These are phyloP conservation scores for Drosophila bocqueti DNA, from an alignment of 1,140 invertebrate genomes.

Conservation along the genomic window DNA sequence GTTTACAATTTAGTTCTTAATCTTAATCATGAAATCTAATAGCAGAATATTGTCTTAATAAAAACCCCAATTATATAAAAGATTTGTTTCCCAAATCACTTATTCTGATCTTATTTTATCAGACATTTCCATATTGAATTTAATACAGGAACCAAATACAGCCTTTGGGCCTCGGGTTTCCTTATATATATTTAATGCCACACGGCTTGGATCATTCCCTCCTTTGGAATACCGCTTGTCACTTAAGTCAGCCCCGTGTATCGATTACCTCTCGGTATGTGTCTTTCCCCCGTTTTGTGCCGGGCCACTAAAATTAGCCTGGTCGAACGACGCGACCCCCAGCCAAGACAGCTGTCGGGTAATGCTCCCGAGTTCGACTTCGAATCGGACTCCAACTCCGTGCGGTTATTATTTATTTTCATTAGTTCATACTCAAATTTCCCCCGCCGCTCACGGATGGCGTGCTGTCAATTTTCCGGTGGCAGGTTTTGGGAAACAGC, in stretches of 20 bases:
- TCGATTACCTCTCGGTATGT: constrained; percentile 60
- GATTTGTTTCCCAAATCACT: not conserved
- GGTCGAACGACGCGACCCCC: constrained; percentile 46
- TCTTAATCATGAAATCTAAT: not conserved
- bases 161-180: constrained; percentile 5
- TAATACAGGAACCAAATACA: not conserved
- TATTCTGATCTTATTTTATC: not conserved
- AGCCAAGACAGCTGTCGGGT: constrained; percentile 47
- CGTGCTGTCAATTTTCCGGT: constrained; percentile 79
- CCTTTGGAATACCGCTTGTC: constrained; percentile 5
- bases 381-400: constrained; percentile 24
- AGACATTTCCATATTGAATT: not conserved
- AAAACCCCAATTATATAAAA: not conserved
- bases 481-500: constrained; percentile 52
- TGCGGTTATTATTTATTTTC: constrained; percentile 54
- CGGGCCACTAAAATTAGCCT: constrained; percentile 72
- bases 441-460: constrained; percentile 39
- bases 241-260: constrained; percentile 30
- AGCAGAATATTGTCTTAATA: no score
- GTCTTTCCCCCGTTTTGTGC: constrained; percentile 46
- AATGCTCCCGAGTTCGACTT: constrained; percentile 18
- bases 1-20: not conserved
- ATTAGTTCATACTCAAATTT: constrained; percentile 63
- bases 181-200: constrained; percentile 6
- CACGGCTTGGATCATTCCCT: constrained; percentile 25